Evolutionary conservation across 2,797 vertebrate species (phyloP).

Genomic region (Helicolenus hilgendorfi): DNA sequence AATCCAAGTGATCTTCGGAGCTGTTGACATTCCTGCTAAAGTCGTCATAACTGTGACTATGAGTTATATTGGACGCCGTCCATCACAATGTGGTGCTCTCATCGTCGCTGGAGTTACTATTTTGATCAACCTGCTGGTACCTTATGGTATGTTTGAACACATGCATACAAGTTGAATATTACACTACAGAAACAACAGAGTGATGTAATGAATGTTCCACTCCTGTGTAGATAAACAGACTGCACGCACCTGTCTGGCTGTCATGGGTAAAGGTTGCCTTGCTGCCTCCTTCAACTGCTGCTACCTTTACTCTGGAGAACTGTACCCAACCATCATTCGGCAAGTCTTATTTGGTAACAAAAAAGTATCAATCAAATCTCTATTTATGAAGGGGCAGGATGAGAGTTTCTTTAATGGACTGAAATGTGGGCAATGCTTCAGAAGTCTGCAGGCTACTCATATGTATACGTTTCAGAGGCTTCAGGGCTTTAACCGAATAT

Average conservation of each 20-base stretch:
- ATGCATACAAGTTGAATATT: background rate
- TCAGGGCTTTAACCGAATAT: too few relatives aligned
- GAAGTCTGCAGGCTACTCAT: background rate
- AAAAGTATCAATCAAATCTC: background rate
- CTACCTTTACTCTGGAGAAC: conserved; percentile 94
- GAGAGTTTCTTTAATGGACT: background rate
- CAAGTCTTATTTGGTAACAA: conserved; percentile 54
- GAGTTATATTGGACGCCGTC: conserved; percentile 92
- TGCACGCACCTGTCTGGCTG: conserved; percentile 91
- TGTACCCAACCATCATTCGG: conserved; percentile 95
- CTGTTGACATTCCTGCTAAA: conserved; percentile 95
- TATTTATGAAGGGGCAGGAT: background rate
- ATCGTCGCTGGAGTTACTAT: conserved; percentile 91
- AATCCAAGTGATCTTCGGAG: conserved; percentile 96
- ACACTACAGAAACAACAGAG: background rate
- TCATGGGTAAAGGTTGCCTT: conserved; percentile 95
- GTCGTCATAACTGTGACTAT: conserved; percentile 89
- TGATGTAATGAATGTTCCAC: background rate
- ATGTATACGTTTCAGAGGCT: background rate
- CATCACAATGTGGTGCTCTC: conserved; percentile 90
- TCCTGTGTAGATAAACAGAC: conserved; percentile 88
- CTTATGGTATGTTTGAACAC: conserved; percentile 87
- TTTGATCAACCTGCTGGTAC: conserved; percentile 91
- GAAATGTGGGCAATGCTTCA: background rate
- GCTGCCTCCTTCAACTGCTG: conserved; percentile 94